phyloP scores from a whole-genome alignment of 2,888 invertebrate species.

The Synergus umbraculus region DNA sequence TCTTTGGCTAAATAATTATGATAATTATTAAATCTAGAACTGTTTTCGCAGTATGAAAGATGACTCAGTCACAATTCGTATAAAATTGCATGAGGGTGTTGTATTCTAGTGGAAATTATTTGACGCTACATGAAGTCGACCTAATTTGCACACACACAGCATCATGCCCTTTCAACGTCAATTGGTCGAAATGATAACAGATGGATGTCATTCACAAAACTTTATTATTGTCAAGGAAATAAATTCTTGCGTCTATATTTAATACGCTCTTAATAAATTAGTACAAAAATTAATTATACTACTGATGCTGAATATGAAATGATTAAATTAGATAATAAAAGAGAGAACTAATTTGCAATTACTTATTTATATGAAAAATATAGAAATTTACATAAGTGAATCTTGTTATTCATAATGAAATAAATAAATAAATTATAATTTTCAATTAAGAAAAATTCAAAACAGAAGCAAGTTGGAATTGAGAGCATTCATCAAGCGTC shows the following conservation, averaged over 20 bases:
- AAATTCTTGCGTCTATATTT: neutral
- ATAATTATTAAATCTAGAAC: neutral
- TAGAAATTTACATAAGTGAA: no score
- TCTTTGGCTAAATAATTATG: neutral
- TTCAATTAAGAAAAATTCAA: no score
- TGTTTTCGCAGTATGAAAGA: neutral
- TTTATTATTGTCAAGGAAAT: neutral
- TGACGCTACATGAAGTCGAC: neutral
- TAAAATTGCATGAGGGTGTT: neutral
- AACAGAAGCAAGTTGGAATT: no score
- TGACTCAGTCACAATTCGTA: neutral
- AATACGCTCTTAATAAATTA: neutral
- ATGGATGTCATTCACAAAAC: neutral
- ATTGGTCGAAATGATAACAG: neutral
- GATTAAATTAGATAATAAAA: no score
- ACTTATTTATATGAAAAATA: no score
- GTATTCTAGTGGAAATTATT: neutral
- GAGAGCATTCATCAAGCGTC: no score
- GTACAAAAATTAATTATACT: neutral
- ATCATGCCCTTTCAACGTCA: neutral
- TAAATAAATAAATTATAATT: no score
- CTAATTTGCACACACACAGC: conserved; percentile 1
- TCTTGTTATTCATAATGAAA: no score
- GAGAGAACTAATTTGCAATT: neutral
- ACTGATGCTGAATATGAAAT: no score